Percentiles rank a stretch among this genome's conserved stretches.
These are phyloP conservation scores for Eulacestoma nigropectus DNA, from an alignment of 2,113 vertebrate genomes.

Conservation along the genomic window DNA sequence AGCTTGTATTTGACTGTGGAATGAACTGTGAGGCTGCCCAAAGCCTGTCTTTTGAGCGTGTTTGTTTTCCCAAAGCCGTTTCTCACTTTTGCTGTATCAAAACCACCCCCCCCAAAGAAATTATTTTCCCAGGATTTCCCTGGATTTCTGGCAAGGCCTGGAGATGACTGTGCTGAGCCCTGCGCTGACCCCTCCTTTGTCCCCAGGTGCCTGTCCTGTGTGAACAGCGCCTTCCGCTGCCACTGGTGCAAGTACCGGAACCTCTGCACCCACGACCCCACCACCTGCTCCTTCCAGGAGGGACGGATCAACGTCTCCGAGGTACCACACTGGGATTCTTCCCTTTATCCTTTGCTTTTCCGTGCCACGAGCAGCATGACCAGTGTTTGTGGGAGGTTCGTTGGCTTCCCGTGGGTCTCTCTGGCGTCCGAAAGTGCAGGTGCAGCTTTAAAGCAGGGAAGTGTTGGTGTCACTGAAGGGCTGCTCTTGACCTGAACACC, in stretches of 20 bases:
- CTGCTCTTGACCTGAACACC: not conserved
- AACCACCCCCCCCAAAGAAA: not conserved
- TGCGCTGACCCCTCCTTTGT: not conserved
- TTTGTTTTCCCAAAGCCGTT: not conserved
- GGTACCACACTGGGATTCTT: conserved; percentile 54
- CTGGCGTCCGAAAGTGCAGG: rapidly evolving
- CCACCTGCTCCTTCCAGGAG: conserved; percentile 97
- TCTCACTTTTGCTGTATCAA: not conserved
- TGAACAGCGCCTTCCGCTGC: conserved; percentile 96
- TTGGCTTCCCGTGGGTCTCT: rapidly evolving
- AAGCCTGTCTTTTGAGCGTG: rapidly evolving
- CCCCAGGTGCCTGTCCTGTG: conserved; percentile 93
- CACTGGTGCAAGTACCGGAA: conserved; percentile 99
- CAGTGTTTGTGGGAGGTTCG: rapidly evolving
- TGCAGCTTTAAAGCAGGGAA: not conserved
- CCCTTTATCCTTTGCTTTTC: not conserved
- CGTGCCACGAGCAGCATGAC: rapidly evolving
- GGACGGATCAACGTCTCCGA: conserved; percentile 93
- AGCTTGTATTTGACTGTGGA: not conserved
- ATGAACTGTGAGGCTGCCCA: not conserved
- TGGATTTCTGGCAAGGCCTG: not conserved
- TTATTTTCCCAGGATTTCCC: not conserved
- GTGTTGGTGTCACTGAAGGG: not conserved
- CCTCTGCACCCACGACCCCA: conserved; percentile 96
- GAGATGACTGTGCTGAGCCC: not conserved